phyloP scores from a whole-genome alignment of 2,888 invertebrate species.

The Hirtodrosophila confusa region DNA sequence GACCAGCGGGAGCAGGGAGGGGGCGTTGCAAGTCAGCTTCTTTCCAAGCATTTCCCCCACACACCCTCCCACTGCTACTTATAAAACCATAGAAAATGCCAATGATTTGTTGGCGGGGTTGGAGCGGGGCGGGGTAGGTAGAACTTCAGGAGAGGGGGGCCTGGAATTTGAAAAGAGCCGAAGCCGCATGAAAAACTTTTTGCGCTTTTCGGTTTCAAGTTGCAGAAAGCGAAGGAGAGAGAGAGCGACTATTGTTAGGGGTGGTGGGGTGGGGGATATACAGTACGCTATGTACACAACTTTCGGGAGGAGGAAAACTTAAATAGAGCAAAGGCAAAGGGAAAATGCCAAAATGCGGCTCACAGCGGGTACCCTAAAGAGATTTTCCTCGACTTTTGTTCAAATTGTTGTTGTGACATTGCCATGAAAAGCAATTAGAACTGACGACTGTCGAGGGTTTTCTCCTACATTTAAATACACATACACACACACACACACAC shows the following conservation, averaged over 20 bases:
- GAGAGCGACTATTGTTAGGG: not conserved
- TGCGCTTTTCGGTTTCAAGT: conserved; percentile 58
- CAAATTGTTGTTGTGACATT: conserved; percentile 52
- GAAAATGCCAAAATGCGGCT: conserved; percentile 33
- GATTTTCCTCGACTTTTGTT: conserved; percentile 37
- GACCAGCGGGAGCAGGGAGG: conserved; percentile 9
- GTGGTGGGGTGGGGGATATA: not conserved
- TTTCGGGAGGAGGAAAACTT: conserved; percentile 48
- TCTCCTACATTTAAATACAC: conserved; percentile 3
- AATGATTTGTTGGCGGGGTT: conserved; percentile 33
- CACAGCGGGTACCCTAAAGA: conserved; percentile 37
- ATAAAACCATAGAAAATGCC: conserved; percentile 61
- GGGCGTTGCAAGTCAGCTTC: conserved; percentile 52
- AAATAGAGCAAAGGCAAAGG: conserved; percentile 50
- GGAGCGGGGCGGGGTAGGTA: not conserved
- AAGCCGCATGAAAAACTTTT: conserved; percentile 66
- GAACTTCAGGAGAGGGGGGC: conserved; percentile 5
- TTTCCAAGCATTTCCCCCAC: conserved; percentile 38
- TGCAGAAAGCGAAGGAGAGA: conserved; percentile 19
- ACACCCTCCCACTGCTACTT: conserved; percentile 28
- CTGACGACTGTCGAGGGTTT: conserved; percentile 34
- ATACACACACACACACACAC: not conserved
- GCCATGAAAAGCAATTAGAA: conserved; percentile 63
- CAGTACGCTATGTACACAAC: conserved; percentile 29
- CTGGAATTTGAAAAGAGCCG: conserved; percentile 58